Base-by-base conservation (phyloP, 2,888 invertebrate genomes). In the Hypolimnas misippus region DNA sequence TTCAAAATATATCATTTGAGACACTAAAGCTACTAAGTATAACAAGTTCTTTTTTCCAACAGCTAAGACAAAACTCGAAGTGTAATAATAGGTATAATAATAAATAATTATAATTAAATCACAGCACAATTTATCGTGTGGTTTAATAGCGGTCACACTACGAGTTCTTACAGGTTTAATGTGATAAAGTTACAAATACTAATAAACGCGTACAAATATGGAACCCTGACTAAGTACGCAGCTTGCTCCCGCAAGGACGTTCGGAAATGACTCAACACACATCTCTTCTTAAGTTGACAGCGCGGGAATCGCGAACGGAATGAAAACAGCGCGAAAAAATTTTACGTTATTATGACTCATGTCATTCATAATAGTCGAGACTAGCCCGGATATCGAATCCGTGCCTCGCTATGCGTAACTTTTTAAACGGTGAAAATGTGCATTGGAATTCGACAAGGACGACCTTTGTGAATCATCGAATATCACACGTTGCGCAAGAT, bases 231-330 rank as follows among this genome's bases (percentile, higher is more conserved):
- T 72, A 65, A 75, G 55, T 66, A 53, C 62, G 12, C 52, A 51
- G 25, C 70, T 42, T 61, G 61, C 53, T 42, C 50, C 21, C 61
- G 64, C 83, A 83, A 82, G 83, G 82, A 77, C 83, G 78, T 77
- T 75, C 63, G 69, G 62, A 69, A 75, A 74, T 83, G 79, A 84
- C 74, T 83, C 79, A 80, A 77, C 77, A 57, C 57, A 54, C 62
- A 67, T 56, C 68, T 62, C 67, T 65, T 68, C 65, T 65, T 62
- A 17, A 68, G 58, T 62, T 68, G 61, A 65, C 62, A 65, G 61
- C 62, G 65, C 54, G 59, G 63, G 60, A 63, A 63, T 51, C 53
- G 44, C 52, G 44, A 6, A n/a, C 19, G 21, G 21, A n/a, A 46
- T 46, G 44, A 42, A 51, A 58, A 58, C 12, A 31, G 33, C 50